phyloP scores from a whole-genome alignment of 2,888 invertebrate species.

The Magallana nippona region DNA sequence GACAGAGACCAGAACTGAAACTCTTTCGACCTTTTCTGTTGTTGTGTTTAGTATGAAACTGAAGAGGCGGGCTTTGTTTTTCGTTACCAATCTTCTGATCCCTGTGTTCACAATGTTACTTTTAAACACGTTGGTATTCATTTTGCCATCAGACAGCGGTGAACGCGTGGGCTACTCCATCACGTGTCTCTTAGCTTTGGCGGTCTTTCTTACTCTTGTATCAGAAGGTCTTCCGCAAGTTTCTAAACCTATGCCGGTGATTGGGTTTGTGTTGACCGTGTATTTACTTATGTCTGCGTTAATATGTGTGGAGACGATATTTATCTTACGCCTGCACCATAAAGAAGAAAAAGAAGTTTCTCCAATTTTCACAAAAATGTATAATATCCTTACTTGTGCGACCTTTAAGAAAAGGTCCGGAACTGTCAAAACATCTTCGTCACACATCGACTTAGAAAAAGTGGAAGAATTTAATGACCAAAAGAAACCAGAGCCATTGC shows the following conservation, averaged over 20 bases:
- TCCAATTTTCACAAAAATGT: too few relatives aligned
- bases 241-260: slow-evolving; percentile 36
- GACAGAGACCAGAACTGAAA: background rate
- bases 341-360: background rate
- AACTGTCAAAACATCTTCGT: too few relatives aligned
- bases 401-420: too few relatives aligned
- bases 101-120: slow-evolving; percentile 19
- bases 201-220: slow-evolving; percentile 35
- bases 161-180: slow-evolving; percentile 38
- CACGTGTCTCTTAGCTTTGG: slow-evolving; percentile 39
- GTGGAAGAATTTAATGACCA: too few relatives aligned
- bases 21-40: background rate
- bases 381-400: too few relatives aligned
- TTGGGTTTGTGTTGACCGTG: slow-evolving; percentile 25
- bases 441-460: too few relatives aligned
- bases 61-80: slow-evolving; percentile 31
- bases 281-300: slow-evolving; percentile 15
- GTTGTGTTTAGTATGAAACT: slow-evolving; percentile 28
- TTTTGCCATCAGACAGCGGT: slow-evolving; percentile 37
- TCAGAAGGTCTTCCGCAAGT: slow-evolving; percentile 30
- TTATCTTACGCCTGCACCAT: slow-evolving; percentile 30
- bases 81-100: slow-evolving; percentile 33
- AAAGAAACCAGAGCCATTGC: too few relatives aligned
- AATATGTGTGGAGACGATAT: slow-evolving; percentile 36
- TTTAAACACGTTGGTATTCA: slow-evolving; percentile 35